Percentiles rank a stretch among this genome's conserved stretches.
These are phyloP conservation scores for Laothoe populi DNA, from an alignment of 2,888 invertebrate species.

Conservation along the genomic window DNA sequence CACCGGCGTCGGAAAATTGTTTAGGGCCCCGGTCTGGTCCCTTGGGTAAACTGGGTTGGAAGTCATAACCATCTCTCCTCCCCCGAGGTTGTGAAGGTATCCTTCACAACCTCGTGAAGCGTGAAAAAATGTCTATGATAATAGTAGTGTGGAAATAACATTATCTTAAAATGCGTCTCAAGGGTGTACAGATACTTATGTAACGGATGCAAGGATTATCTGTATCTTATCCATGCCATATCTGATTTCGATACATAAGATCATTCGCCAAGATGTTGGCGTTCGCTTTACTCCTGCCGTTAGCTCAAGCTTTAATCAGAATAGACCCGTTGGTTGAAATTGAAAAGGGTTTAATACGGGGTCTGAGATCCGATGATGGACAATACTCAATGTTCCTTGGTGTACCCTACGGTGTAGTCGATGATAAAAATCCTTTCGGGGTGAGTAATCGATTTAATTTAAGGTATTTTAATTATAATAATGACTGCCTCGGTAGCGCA, in stretches of 20 bases:
- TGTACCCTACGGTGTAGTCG: slow-evolving; percentile 45
- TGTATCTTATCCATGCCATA: slow-evolving; percentile 13
- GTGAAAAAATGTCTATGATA: too few relatives aligned
- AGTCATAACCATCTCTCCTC: too few relatives aligned
- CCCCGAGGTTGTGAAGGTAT: too few relatives aligned
- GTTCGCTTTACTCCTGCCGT: background rate
- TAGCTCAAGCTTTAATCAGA: background rate
- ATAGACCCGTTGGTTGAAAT: slow-evolving; percentile 30
- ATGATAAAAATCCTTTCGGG: slow-evolving; percentile 44
- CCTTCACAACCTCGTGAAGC: too few relatives aligned
- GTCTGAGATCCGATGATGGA: slow-evolving; percentile 33
- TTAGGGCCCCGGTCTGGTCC: too few relatives aligned
- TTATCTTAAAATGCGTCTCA: slow-evolving; percentile 7
- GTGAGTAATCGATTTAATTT: slow-evolving; percentile 35
- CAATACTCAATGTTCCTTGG: slow-evolving; percentile 43
- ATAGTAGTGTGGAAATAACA: too few relatives aligned
- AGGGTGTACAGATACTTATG: slow-evolving; percentile 16
- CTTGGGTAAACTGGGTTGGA: too few relatives aligned
- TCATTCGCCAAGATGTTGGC: slow-evolving; percentile 8
- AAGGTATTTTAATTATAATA: too few relatives aligned
- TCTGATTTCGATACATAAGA: background rate
- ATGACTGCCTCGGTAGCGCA: too few relatives aligned
- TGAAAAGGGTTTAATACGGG: slow-evolving; percentile 32
- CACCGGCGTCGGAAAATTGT: too few relatives aligned
- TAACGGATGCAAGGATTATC: slow-evolving; percentile 10